phyloP scores from a whole-genome alignment of 1,140 invertebrate species.

The Pseudobourletiella spinata region DNA sequence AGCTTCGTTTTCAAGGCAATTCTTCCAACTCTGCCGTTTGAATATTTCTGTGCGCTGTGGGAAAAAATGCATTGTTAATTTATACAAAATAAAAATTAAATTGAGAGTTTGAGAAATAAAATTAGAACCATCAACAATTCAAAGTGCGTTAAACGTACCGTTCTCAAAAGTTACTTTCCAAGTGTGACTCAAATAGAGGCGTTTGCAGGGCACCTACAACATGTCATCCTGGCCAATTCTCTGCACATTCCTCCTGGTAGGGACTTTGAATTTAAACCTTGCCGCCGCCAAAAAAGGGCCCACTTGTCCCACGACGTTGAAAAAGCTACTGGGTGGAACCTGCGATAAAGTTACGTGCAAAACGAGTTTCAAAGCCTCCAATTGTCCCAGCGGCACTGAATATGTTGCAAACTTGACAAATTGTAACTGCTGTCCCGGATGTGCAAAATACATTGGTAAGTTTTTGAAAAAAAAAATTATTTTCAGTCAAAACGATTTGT shows the following conservation, averaged over 20 bases:
- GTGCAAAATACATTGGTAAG: constrained; percentile 16
- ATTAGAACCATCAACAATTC: no score
- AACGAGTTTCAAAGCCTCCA: background rate
- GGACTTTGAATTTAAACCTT: background rate
- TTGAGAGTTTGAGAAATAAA: background rate
- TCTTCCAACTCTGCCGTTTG: no score
- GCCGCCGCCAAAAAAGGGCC: background rate
- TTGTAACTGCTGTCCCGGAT: constrained; percentile 30
- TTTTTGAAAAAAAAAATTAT: background rate
- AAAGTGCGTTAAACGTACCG: no score
- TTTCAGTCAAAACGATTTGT: background rate
- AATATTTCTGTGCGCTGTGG: no score
- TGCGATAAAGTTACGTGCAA: constrained; percentile 17
- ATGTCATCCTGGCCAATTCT: background rate
- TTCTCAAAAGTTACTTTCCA: background rate
- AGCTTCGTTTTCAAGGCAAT: no score
- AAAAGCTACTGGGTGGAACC: background rate
- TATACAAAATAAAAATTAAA: no score
- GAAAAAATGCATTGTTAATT: no score
- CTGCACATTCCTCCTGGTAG: background rate
- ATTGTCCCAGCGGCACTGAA: constrained; percentile 5
- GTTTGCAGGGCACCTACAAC: background rate
- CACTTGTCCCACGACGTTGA: background rate
- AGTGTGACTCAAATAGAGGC: background rate
- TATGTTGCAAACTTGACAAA: background rate